Conservation (phyloP, 2,797 vertebrate genomes). For the Lithobates pipiens region DNA sequence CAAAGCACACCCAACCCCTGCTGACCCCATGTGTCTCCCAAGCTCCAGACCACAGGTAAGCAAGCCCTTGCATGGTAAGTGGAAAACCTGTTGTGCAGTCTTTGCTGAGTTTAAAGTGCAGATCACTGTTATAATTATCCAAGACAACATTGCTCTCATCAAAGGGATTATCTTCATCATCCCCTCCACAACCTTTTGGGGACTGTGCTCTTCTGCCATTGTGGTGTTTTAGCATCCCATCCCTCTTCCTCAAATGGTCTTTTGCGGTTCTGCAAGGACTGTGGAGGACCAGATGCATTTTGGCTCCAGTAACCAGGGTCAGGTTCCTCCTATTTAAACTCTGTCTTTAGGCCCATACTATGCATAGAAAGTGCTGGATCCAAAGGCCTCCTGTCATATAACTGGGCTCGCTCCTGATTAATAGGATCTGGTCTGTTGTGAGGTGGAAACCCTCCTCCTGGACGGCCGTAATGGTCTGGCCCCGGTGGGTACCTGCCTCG, state of each 20-base stretch:
- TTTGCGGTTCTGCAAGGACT: conserved; percentile 79
- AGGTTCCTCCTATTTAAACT: conserved; percentile 79
- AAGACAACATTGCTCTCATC: conserved; percentile 89
- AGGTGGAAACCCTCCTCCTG: conserved; percentile 62
- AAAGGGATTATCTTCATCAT: conserved; percentile 92
- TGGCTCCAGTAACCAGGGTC: conserved; percentile 53
- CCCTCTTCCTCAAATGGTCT: conserved; percentile 83
- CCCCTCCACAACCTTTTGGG: conserved; percentile 88
- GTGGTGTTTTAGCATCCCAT: conserved; percentile 89
- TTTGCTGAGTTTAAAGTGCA: conserved; percentile 93
- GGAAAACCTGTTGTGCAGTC: conserved; percentile 92
- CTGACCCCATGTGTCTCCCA: conserved; percentile 87
- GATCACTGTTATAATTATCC: conserved; percentile 93
- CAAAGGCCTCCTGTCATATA: conserved; percentile 67
- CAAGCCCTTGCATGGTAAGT: conserved; percentile 92
- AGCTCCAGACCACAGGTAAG: conserved; percentile 92
- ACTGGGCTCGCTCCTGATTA: conserved; percentile 68
- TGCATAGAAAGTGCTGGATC: conserved; percentile 64
- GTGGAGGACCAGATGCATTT: conserved; percentile 66
- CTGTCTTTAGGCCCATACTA: conserved; percentile 71
- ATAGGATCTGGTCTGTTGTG: conserved; percentile 66
- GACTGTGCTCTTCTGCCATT: conserved; percentile 90
- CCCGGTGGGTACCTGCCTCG: conserved; percentile 41
- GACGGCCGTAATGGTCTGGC: conserved; percentile 64
- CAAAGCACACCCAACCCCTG: conserved; percentile 87